Evolutionary conservation across 1,140 invertebrate species (phyloP).

Genomic region (Paraescarpia echinospica): DNA sequence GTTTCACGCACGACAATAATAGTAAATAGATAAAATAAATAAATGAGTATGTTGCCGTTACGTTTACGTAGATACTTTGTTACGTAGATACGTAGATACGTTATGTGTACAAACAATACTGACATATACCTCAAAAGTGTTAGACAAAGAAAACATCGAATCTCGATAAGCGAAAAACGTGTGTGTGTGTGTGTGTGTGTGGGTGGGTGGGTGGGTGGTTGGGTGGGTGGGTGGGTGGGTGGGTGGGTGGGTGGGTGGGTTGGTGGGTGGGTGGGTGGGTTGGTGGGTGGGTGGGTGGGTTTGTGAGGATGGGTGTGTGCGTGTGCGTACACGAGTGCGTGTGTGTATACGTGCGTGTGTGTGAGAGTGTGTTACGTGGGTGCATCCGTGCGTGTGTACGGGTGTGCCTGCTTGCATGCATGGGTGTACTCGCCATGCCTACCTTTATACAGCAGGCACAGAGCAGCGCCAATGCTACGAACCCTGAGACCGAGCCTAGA

Average conservation of each 20-base stretch:
- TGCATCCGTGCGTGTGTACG: too few species aligned
- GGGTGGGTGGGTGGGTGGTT: not conserved
- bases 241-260: too few species aligned
- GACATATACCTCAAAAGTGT: not conserved
- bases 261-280: too few species aligned
- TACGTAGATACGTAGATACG: not conserved
- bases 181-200: constrained; percentile 3
- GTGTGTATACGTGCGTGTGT: too few species aligned
- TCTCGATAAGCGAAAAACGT: not conserved
- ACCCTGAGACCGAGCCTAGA: not conserved
- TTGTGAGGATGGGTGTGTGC: not conserved
- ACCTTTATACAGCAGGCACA: not conserved
- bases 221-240: too few species aligned
- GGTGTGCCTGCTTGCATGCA: too few species aligned
- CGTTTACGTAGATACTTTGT: not conserved
- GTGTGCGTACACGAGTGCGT: not conserved
- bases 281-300: too few species aligned
- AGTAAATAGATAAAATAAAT: not conserved
- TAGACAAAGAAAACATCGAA: too few species aligned
- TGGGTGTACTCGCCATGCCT: not conserved
- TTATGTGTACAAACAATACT: not conserved
- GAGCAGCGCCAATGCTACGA: not conserved
- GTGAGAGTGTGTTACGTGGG: too few species aligned
- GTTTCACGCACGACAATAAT: not conserved
- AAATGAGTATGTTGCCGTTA: not conserved